Evolutionary conservation across 2,797 vertebrate species (phyloP).

Genomic region (Aythya fuligula): DNA sequence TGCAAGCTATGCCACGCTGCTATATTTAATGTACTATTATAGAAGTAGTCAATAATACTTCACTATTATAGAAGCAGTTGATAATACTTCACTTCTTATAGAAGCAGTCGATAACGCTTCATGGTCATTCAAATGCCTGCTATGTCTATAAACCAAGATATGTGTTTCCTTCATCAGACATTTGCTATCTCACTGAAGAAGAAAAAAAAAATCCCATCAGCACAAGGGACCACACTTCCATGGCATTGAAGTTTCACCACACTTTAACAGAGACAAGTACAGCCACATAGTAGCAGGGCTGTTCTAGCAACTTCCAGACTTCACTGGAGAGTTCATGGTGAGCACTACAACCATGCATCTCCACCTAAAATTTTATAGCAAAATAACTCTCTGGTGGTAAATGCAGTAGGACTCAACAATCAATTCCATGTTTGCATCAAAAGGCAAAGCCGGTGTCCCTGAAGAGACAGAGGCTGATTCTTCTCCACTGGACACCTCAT

Average conservation of each 20-base stretch:
- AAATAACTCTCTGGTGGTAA: background rate
- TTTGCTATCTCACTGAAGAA: background rate
- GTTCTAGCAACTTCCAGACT: background rate
- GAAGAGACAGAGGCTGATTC: background rate
- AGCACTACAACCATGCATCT: background rate
- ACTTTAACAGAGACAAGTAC: background rate
- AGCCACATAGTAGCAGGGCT: background rate
- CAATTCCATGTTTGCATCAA: background rate
- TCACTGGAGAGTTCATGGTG: background rate
- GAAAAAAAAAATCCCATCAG: background rate
- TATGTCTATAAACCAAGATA: background rate
- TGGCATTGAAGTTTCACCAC: background rate
- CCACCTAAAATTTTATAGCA: background rate
- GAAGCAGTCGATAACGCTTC: background rate
- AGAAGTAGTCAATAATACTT: background rate
- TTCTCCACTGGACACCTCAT: no score
- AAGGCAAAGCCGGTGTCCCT: background rate
- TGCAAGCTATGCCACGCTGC: accelerated
- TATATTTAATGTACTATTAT: background rate
- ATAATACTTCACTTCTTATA: background rate
- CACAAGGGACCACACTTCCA: background rate
- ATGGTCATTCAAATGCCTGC: background rate
- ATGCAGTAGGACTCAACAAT: background rate
- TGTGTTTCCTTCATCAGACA: background rate
- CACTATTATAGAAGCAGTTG: background rate